Evolutionary conservation across 2,888 invertebrate species (phyloP).

Genomic region (Amphiduros pacificus): DNA sequence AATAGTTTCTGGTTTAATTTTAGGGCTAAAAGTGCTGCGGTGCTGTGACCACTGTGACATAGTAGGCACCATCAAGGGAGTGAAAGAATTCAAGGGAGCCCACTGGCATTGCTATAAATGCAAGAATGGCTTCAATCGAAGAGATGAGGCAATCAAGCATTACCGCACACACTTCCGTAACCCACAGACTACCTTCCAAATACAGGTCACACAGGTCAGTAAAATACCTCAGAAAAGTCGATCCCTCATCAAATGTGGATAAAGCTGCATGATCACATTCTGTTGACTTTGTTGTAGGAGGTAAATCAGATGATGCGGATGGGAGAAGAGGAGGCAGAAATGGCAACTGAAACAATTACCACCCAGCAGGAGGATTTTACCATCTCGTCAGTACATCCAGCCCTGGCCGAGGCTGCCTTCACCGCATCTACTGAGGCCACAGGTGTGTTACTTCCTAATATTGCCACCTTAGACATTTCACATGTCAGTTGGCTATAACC

Average conservation of each 20-base stretch:
- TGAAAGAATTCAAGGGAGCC: slow-evolving; percentile 58
- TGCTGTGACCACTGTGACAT: slow-evolving; percentile 59
- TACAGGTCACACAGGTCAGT: slow-evolving; percentile 57
- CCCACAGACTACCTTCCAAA: slow-evolving; percentile 59
- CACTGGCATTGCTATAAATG: slow-evolving; percentile 60
- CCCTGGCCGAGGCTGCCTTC: slow-evolving; percentile 12
- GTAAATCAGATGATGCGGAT: slow-evolving; percentile 13
- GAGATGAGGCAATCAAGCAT: slow-evolving; percentile 59
- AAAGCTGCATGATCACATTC: too few relatives aligned
- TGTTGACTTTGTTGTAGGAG: too few relatives aligned
- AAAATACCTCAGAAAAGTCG: too few relatives aligned
- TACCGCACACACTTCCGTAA: slow-evolving; percentile 59
- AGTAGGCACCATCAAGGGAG: slow-evolving; percentile 58
- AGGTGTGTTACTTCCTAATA: too few relatives aligned
- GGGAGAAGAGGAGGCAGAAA: slow-evolving; percentile 6
- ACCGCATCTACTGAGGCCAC: too few relatives aligned
- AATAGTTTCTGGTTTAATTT: background rate
- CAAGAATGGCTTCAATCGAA: slow-evolving; percentile 56
- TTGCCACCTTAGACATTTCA: too few relatives aligned
- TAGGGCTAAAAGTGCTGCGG: slow-evolving; percentile 56
- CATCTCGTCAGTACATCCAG: slow-evolving; percentile 15
- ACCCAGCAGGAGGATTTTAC: slow-evolving; percentile 9
- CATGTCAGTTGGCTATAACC: too few relatives aligned
- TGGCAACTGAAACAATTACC: slow-evolving; percentile 7
- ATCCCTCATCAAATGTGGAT: too few relatives aligned